Evolutionary conservation across 2,113 vertebrate genomes (phyloP).

Genomic region (Lynx canadensis): DNA sequence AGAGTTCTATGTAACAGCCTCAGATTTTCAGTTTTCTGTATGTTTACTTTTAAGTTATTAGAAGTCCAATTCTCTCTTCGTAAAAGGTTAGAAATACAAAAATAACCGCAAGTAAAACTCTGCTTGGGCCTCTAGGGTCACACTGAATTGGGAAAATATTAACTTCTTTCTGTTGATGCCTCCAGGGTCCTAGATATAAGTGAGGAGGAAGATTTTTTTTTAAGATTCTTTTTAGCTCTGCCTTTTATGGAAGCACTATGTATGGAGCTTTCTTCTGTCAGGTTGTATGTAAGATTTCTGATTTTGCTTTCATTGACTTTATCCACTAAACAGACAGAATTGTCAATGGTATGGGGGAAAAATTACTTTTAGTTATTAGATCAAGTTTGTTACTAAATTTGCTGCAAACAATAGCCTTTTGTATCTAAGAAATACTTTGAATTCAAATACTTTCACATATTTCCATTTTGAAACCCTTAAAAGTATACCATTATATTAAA

Average conservation of each 20-base stretch:
- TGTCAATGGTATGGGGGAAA: not conserved
- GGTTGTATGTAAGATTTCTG: not conserved
- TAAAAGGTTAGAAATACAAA: not conserved
- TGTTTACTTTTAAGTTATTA: not conserved
- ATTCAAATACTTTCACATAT: not conserved
- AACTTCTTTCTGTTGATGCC: not conserved
- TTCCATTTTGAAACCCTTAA: not conserved
- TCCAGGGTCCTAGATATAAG: not conserved
- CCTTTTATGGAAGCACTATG: not conserved
- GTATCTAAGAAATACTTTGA: not conserved
- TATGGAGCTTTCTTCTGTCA: not conserved
- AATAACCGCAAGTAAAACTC: not conserved
- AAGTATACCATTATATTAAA: not conserved
- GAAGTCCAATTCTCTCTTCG: not conserved
- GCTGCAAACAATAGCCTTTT: not conserved
- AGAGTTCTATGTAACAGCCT: not conserved
- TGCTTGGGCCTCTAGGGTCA: not conserved
- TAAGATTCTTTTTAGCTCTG: not conserved
- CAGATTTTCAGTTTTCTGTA: not conserved
- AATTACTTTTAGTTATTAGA: not conserved
- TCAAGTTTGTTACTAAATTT: conserved; percentile 1
- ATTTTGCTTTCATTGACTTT: not conserved
- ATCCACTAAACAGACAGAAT: not conserved
- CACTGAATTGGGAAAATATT: not conserved
- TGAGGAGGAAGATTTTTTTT: not conserved